These are phyloP conservation scores for Chamaea fasciata DNA, from an alignment of 2,113 vertebrate species.

Conservation along the genomic window DNA sequence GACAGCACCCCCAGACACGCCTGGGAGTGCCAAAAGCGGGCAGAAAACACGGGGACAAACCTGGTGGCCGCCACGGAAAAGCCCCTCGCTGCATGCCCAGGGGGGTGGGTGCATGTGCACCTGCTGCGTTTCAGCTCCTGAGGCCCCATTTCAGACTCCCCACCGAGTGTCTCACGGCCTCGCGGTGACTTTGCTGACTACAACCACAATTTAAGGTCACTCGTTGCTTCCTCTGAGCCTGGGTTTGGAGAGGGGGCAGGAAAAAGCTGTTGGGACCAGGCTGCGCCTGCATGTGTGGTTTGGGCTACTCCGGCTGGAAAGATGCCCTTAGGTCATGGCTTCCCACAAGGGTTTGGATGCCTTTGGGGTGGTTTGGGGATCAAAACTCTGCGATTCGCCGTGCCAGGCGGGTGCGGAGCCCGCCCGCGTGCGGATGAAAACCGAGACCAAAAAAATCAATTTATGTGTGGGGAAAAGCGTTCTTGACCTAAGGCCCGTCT, in stretches of 20 bases:
- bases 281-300: not conserved
- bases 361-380: not conserved
- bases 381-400: fast-evolving
- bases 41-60: not conserved
- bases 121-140: fast-evolving
- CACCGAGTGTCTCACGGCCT: not conserved
- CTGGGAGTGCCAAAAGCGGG: not conserved
- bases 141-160: not conserved
- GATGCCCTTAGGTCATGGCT: not conserved
- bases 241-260: not conserved
- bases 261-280: not conserved
- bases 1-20: not conserved
- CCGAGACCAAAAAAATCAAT: not conserved
- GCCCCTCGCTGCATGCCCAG: not conserved
- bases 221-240: not conserved
- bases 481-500: not conserved
- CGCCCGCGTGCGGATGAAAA: fast-evolving
- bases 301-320: not conserved
- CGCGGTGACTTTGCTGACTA: not conserved
- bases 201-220: slow-evolving; percentile 30
- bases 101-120: not conserved
- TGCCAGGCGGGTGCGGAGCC: fast-evolving
- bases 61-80: fast-evolving
- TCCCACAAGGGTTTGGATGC: not conserved
- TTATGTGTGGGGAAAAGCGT: not conserved